Base-by-base conservation (phyloP, 2,797 vertebrate genomes). In the Psittacula derbiana region DNA sequence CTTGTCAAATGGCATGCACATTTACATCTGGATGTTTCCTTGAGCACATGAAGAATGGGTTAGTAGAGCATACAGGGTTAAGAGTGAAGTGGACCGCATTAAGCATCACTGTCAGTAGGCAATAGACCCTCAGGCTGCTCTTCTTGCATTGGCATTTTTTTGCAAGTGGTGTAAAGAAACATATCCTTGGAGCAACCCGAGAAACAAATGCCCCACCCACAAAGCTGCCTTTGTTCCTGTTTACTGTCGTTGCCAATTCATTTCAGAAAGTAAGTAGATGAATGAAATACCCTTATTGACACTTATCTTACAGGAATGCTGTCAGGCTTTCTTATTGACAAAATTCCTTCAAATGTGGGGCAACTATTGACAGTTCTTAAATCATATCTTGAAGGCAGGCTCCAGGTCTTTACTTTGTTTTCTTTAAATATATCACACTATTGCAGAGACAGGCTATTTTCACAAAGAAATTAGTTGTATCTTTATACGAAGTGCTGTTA, bases 401-500 rank as follows among this genome's bases (percentile, higher is more conserved):
- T 95, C 33, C 38, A 38, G 33, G 69, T 30, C 41, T 43, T 88
- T 40, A 47, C 71, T 97, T 93, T 93, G 80, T 89, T 96, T 96
- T 91, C 91, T 70, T 90, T 93, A 78, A 94, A 55, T 74, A 38
- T 31, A 95, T 88, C 75, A 53, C 81, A 36, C 25, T 7, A 44
- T 76, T 86, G 89, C 94, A 76, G 62, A 95, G 55, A 71, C 86
- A 92, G 84, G 71, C 83, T 95, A 53, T 95, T 95, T 96, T 92
- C 85, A 95, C 92, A 95, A 95, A 96, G 91, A 96, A 95, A 76
- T 90, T 79, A 96, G 71, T 95, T 96, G 90, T 92, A 83, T 97
- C 94, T 96, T 96, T 95, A 93, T 84, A 94, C 49, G 75, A 92
- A 97, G 78, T 86, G 72, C 95, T 84, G 72, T 86, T 93, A 96